A percentile compares a stretch with the other conserved stretches of the same genome.
Evolutionary conservation across 37 sponge, comb jelly and placozoan genomes (phyloP).

Genomic region (Halichondria panicea): DNA sequence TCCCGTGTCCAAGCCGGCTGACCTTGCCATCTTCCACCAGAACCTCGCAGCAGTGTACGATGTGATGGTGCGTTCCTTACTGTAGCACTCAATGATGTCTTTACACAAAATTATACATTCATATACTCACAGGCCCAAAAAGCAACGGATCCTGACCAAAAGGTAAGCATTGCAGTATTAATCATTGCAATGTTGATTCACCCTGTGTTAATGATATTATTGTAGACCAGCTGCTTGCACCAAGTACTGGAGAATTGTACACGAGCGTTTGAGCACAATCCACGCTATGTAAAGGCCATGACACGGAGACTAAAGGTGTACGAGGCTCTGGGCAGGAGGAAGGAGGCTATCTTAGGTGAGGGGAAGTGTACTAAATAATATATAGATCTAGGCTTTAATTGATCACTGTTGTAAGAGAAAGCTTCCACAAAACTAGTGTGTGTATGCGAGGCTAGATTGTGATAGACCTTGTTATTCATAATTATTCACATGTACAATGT

Average conservation of each 20-base stretch:
- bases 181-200: too few species aligned
- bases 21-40: slow-evolving; percentile 65
- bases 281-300: slow-evolving; percentile 63
- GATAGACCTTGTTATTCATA: too few species aligned
- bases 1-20: slow-evolving; percentile 31
- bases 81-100: too few species aligned
- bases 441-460: too few species aligned
- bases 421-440: not conserved
- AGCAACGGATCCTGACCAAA: too few species aligned
- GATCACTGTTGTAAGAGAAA: not conserved
- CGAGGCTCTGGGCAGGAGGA: slow-evolving; percentile 38
- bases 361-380: not conserved
- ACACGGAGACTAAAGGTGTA: slow-evolving; percentile 40
- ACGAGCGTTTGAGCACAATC: slow-evolving; percentile 41
- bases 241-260: slow-evolving; percentile 31
- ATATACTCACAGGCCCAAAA: too few species aligned
- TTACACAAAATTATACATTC: too few species aligned
- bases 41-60: slow-evolving; percentile 75
- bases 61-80: slow-evolving; percentile 39
- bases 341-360: slow-evolving; percentile 59
- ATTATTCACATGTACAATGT: not conserved
- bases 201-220: too few species aligned
- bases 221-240: slow-evolving; percentile 5
- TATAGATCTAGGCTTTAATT: too few species aligned
- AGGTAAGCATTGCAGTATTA: not conserved